Percentiles rank a stretch among this genome's conserved stretches.
Evolutionary conservation across 2,113 vertebrate species (phyloP).

Genomic region (Sylvietta virens): DNA sequence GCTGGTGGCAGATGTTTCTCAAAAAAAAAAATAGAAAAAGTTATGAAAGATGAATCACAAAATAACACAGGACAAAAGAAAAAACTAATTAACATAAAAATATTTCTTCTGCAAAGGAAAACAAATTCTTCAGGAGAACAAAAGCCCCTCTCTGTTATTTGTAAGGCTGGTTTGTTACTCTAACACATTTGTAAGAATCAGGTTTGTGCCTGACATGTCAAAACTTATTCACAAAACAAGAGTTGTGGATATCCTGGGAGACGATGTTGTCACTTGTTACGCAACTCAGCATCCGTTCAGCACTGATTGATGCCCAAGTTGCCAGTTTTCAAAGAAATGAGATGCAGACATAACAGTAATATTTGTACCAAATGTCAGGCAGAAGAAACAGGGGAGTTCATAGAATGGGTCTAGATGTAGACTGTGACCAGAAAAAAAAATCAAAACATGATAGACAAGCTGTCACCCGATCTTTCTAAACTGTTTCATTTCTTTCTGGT

Average conservation of each 20-base stretch:
- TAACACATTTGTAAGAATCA: slow-evolving; percentile 63
- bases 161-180: slow-evolving; percentile 20
- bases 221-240: slow-evolving; percentile 71
- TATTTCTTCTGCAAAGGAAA: slow-evolving; percentile 36
- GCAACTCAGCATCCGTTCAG: slow-evolving; percentile 69
- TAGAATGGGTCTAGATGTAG: slow-evolving; percentile 8
- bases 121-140: slow-evolving; percentile 15
- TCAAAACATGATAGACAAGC: slow-evolving; percentile 21
- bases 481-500: background rate
- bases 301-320: slow-evolving; percentile 76
- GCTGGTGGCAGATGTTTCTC: slow-evolving; percentile 53
- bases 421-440: background rate
- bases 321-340: slow-evolving; percentile 71
- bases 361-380: slow-evolving; percentile 68
- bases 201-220: slow-evolving; percentile 73
- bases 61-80: slow-evolving; percentile 33
- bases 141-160: slow-evolving; percentile 30
- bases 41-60: slow-evolving; percentile 21
- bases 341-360: slow-evolving; percentile 65
- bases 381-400: slow-evolving; percentile 48
- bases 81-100: slow-evolving; percentile 57
- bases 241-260: slow-evolving; percentile 68
- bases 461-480: slow-evolving; percentile 7
- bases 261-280: slow-evolving; percentile 70
- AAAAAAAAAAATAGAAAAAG: background rate